phyloP scores from a whole-genome alignment of 2,797 vertebrate species.

The Tenualosa ilisha region DNA sequence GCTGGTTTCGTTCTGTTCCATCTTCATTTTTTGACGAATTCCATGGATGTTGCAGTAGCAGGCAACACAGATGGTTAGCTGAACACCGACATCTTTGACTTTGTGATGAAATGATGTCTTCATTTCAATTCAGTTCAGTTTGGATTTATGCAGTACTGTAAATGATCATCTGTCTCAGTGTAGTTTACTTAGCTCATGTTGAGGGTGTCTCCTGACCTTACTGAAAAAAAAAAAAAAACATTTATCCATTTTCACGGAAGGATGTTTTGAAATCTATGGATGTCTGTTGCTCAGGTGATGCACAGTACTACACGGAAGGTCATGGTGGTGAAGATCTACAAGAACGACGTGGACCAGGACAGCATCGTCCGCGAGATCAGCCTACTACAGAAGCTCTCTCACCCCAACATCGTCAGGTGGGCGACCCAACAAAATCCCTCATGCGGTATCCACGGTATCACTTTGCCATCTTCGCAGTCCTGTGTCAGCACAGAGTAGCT shows the following conservation, averaged over 20 bases:
- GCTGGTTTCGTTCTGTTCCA: not conserved
- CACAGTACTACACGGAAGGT: conserved; percentile 76
- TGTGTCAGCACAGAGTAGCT: not conserved
- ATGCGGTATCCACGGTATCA: not conserved
- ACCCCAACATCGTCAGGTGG: conserved; percentile 88
- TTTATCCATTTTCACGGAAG: not conserved
- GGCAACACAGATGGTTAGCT: not conserved
- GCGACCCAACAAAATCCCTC: not conserved
- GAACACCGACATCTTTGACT: not conserved
- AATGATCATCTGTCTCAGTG: too few species aligned
- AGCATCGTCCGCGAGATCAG: conserved; percentile 88
- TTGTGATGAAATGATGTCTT: too few species aligned
- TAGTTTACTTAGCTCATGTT: too few species aligned
- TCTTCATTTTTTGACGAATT: not conserved
- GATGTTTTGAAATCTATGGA: not conserved
- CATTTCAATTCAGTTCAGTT: too few species aligned
- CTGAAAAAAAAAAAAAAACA: not conserved
- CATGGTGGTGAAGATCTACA: conserved; percentile 91
- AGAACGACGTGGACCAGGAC: conserved; percentile 86
- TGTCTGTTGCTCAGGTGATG: conserved; percentile 69
- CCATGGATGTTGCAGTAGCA: not conserved
- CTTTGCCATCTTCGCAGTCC: not conserved
- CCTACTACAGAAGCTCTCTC: conserved; percentile 89
- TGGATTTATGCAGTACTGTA: too few species aligned
- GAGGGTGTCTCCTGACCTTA: too few species aligned